Conservation (phyloP, 1,140 invertebrate genomes). For the Drosophila albomicans region DNA sequence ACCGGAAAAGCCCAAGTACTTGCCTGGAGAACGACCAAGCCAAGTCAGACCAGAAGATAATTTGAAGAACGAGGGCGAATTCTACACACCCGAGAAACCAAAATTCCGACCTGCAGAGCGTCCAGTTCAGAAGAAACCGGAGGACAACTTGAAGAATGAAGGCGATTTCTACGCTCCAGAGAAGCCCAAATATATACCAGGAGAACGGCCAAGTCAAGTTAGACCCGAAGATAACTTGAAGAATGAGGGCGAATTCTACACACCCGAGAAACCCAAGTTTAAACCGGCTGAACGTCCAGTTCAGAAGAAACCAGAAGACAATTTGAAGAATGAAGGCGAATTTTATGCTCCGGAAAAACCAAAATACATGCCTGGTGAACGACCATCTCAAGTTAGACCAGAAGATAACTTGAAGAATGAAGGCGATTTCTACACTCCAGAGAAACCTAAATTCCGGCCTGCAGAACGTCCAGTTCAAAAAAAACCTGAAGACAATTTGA, state of each 20-base stretch:
- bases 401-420: constrained; percentile 45
- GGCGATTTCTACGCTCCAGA: constrained; percentile 80
- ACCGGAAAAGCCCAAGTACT: no score
- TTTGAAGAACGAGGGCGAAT: no score
- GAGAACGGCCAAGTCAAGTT: constrained; percentile 84
- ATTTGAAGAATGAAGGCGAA: constrained; percentile 88
- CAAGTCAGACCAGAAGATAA: no score
- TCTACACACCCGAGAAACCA: no score
- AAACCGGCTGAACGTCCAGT: constrained; percentile 8
- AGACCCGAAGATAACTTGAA: constrained; percentile 36
- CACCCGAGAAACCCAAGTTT: no score
- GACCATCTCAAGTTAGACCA: constrained; percentile 35
- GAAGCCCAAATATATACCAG: constrained; percentile 78
- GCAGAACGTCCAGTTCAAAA: constrained; percentile 87
- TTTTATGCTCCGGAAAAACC: constrained; percentile 84
- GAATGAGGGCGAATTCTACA: constrained; percentile 85
- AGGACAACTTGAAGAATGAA: constrained; percentile 87
- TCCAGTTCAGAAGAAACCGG: no score
- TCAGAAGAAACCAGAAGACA: constrained; percentile 76
- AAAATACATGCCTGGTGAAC: constrained; percentile 30
- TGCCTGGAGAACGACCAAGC: no score
- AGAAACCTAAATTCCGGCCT: constrained; percentile 80
- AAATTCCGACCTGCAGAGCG: no score
- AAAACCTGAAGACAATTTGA: constrained; percentile 87
- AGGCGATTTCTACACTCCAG: constrained; percentile 67